Evolutionary conservation across 2,888 invertebrate species (phyloP).

Genomic region (Noctua fimbriata): DNA sequence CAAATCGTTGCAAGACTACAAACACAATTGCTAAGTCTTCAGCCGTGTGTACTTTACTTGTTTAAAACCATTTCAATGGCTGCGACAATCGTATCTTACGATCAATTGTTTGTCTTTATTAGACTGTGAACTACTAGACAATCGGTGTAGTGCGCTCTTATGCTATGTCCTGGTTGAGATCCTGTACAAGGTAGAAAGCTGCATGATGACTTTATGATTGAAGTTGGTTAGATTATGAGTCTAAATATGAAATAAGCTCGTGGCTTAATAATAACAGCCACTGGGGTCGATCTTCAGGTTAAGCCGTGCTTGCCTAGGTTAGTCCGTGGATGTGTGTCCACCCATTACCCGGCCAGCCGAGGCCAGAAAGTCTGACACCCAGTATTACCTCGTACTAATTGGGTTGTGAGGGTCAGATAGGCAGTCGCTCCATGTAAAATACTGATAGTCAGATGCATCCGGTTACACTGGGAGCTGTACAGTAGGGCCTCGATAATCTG

Average conservation of each 20-base stretch:
- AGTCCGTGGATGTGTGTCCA: background rate
- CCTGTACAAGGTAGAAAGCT: background rate
- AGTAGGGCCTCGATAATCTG: too few species aligned
- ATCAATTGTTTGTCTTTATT: constrained; percentile 28
- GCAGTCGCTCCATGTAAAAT: too few species aligned
- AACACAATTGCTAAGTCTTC: constrained; percentile 6
- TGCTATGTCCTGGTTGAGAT: background rate
- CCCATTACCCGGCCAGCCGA: background rate
- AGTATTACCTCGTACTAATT: background rate
- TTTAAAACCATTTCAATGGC: constrained; percentile 11
- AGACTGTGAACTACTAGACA: background rate
- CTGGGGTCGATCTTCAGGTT: background rate
- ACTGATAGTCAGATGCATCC: too few species aligned
- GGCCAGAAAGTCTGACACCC: background rate
- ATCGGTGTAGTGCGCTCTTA: background rate
- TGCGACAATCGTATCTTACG: constrained; percentile 1
- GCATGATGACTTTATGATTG: background rate
- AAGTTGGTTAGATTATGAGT: too few species aligned
- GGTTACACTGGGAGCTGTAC: too few species aligned
- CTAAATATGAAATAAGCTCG: background rate
- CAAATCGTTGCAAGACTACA: background rate
- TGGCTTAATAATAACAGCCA: background rate
- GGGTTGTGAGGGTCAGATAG: background rate
- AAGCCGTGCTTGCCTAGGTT: background rate
- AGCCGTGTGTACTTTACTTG: constrained; percentile 7